phyloP scores from a whole-genome alignment of 2,797 vertebrate genomes.

The Crenuchus spilurus region DNA sequence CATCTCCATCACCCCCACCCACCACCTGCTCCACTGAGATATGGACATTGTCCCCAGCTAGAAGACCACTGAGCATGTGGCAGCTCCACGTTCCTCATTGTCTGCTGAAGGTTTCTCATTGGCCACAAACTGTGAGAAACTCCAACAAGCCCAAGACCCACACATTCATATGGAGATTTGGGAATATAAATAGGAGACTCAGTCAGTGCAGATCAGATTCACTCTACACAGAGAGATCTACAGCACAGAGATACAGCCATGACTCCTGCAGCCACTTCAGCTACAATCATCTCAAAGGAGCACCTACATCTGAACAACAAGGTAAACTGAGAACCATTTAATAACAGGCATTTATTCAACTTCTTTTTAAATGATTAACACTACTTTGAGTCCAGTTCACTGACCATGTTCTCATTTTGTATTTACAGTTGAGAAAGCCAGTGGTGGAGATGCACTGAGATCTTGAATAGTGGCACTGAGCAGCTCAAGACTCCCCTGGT shows the following conservation, averaged over 20 bases:
- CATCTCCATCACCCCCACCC: constrained; percentile 37
- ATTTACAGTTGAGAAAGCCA: constrained; percentile 39
- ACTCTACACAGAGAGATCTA: constrained; percentile 64
- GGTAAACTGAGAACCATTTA: constrained; percentile 63
- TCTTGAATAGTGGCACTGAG: constrained; percentile 62
- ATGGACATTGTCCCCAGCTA: constrained; percentile 49
- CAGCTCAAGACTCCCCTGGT: constrained; percentile 70
- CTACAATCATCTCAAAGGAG: constrained; percentile 64
- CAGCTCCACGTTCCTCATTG: constrained; percentile 56
- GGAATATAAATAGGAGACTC: constrained; percentile 79
- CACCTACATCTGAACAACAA: constrained; percentile 67
- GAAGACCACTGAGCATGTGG: constrained; percentile 54
- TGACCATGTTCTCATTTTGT: constrained; percentile 15
- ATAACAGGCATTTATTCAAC: background rate
- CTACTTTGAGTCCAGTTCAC: background rate
- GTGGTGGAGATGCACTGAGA: constrained; percentile 57
- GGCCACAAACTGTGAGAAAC: constrained; percentile 88
- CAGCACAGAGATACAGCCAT: constrained; percentile 70
- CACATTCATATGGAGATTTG: constrained; percentile 79
- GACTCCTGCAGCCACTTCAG: constrained; percentile 74
- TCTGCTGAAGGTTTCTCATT: constrained; percentile 72
- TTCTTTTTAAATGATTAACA: background rate
- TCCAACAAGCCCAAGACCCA: constrained; percentile 75
- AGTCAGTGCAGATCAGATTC: constrained; percentile 59
- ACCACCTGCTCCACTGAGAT: constrained; percentile 45